These are phyloP conservation scores for Gryllus bimaculatus DNA, from an alignment of 1,140 invertebrate species.

Conservation along the genomic window DNA sequence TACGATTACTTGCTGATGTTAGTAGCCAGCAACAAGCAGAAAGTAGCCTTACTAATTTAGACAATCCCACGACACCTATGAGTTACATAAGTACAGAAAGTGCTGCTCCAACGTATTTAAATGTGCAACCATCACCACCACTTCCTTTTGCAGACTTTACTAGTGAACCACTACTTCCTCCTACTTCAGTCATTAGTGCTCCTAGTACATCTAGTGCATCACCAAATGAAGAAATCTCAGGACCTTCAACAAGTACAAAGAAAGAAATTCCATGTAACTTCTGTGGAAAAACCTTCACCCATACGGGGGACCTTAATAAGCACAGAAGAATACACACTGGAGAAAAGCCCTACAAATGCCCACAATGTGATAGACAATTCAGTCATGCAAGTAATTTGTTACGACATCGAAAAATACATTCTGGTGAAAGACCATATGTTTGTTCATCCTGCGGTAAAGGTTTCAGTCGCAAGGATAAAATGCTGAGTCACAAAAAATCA, in stretches of 20 bases:
- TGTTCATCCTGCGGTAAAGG: constrained; percentile 21
- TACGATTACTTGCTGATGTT: constrained; percentile 7
- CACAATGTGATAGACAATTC: constrained; percentile 20
- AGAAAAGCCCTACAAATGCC: constrained; percentile 24
- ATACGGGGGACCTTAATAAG: constrained; percentile 33
- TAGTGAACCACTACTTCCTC: not conserved
- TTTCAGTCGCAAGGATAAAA: constrained; percentile 24
- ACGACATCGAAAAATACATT: constrained; percentile 25
- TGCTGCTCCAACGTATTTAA: not conserved
- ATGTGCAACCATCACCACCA: not conserved
- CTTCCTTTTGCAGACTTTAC: too few relatives aligned
- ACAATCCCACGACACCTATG: not conserved
- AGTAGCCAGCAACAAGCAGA: not conserved
- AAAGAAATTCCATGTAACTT: constrained; percentile 22
- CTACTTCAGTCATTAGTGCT: too few relatives aligned
- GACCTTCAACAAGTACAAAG: not conserved
- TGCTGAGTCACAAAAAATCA: constrained; percentile 17
- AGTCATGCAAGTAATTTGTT: constrained; percentile 22
- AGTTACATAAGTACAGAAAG: not conserved
- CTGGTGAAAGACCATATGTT: constrained; percentile 23
- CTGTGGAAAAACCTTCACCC: constrained; percentile 31
- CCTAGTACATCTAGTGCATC: not conserved
- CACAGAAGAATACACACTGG: constrained; percentile 25
- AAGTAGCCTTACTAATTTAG: not conserved
- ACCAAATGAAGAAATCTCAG: not conserved